These are phyloP conservation scores for Boloria euphrosyne DNA, from an alignment of 2,888 invertebrate species.

Conservation along the genomic window DNA sequence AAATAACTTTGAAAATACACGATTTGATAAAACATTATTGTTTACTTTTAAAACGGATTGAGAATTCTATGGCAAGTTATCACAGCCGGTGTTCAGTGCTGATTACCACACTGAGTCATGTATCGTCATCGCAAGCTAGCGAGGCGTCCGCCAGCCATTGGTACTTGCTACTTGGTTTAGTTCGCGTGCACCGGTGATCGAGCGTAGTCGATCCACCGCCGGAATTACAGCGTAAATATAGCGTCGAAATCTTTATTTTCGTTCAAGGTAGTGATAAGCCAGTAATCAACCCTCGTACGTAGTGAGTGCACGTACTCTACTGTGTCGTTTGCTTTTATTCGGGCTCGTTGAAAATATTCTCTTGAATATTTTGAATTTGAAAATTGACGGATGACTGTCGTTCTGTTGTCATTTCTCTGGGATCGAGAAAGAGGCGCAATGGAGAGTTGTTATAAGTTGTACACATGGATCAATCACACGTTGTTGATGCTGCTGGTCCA, in stretches of 20 bases:
- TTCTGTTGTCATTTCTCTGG: slow-evolving; percentile 69
- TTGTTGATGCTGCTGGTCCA: slow-evolving; percentile 74
- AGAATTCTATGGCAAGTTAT: slow-evolving; percentile 42
- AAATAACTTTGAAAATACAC: neutral
- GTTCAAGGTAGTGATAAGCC: slow-evolving; percentile 57
- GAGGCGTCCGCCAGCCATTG: slow-evolving; percentile 6
- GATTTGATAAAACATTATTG: neutral
- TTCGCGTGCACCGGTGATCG: slow-evolving; percentile 70
- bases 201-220: slow-evolving; percentile 61
- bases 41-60: neutral
- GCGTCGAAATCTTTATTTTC: slow-evolving; percentile 54
- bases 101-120: slow-evolving; percentile 64
- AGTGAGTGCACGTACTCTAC: slow-evolving; percentile 46
- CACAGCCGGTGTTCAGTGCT: slow-evolving; percentile 51
- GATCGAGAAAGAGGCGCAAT: slow-evolving; percentile 66
- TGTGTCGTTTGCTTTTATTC: neutral
- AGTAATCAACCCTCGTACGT: slow-evolving; percentile 56
- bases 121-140: slow-evolving; percentile 42
- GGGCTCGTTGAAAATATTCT: slow-evolving; percentile 20
- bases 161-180: slow-evolving; percentile 47
- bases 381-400: slow-evolving; percentile 73
- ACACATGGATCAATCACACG: slow-evolving; percentile 76
- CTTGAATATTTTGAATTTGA: slow-evolving; percentile 20
- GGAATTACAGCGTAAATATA: slow-evolving; percentile 35
- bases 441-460: slow-evolving; percentile 75